Evolutionary conservation across 2,888 invertebrate species (phyloP).

Genomic region (Cryptocephalus primarius): DNA sequence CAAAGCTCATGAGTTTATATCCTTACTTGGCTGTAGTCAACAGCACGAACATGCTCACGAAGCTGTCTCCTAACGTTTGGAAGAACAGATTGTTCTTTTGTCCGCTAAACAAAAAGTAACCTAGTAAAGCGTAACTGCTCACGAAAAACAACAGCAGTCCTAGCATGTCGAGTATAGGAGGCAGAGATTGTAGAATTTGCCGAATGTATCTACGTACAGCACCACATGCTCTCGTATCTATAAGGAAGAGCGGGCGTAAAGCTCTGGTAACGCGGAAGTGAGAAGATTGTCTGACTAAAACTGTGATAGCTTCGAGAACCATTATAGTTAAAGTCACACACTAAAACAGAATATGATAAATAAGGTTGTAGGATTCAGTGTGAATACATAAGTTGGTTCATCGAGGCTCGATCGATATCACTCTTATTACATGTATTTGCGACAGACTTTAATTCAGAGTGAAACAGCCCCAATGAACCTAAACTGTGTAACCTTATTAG

Average conservation of each 20-base stretch:
- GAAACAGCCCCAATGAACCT: no score
- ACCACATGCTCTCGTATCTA: conserved; percentile 75
- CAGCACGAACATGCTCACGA: conserved; percentile 80
- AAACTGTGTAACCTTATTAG: no score
- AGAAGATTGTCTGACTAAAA: conserved; percentile 68
- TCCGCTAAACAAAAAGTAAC: conserved; percentile 71
- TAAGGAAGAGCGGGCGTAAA: conserved; percentile 75
- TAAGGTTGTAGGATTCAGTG: no score
- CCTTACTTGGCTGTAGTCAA: conserved; percentile 80
- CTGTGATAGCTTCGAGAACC: conserved; percentile 71
- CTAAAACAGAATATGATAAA: conserved; percentile 38
- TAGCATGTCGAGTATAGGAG: conserved; percentile 82
- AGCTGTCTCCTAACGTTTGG: conserved; percentile 65
- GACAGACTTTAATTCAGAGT: no score
- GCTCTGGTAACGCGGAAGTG: conserved; percentile 84
- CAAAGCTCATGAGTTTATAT: no score
- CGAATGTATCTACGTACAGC: conserved; percentile 64
- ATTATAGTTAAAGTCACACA: conserved; percentile 65
- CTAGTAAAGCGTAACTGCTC: conserved; percentile 69
- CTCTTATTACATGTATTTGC: no score
- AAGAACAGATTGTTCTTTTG: conserved; percentile 68
- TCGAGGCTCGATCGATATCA: no score
- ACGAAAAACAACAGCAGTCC: conserved; percentile 76
- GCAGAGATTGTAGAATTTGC: conserved; percentile 74
- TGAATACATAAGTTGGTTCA: no score